A percentile compares a stretch with the other conserved stretches of the same genome.
These are phyloP conservation scores for Tethea ocularis DNA, from an alignment of 2,888 invertebrate genomes.

Conservation along the genomic window DNA sequence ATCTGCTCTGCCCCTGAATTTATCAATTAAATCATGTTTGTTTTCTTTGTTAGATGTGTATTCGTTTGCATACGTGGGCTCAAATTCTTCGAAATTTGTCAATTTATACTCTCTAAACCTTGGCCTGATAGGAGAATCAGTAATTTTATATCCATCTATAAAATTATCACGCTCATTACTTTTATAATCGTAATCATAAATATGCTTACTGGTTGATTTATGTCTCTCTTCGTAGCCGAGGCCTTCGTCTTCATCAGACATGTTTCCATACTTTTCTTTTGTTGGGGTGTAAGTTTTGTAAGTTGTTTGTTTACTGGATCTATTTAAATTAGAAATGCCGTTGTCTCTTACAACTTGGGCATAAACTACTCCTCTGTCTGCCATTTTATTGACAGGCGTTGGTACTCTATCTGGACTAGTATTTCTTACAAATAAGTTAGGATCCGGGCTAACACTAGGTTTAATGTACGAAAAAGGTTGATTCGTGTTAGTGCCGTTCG, in stretches of 20 bases:
- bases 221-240: slow-evolving; percentile 88
- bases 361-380: slow-evolving; percentile 87
- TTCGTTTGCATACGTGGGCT: slow-evolving; percentile 78
- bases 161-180: slow-evolving; percentile 74
- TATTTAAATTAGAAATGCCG: slow-evolving; percentile 51
- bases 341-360: slow-evolving; percentile 87
- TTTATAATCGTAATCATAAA: slow-evolving; percentile 77
- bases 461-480: slow-evolving; percentile 92
- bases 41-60: slow-evolving; percentile 59
- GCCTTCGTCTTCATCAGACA: slow-evolving; percentile 92
- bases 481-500: slow-evolving; percentile 87
- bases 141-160: slow-evolving; percentile 70
- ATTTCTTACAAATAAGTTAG: slow-evolving; percentile 69
- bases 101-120: slow-evolving; percentile 84
- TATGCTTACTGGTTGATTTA: slow-evolving; percentile 59
- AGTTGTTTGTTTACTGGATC: slow-evolving; percentile 67
- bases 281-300: slow-evolving; percentile 75
- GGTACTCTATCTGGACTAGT: slow-evolving; percentile 77
- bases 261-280: slow-evolving; percentile 78
- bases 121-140: slow-evolving; percentile 86
- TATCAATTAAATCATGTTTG: slow-evolving; percentile 63
- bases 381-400: slow-evolving; percentile 75
- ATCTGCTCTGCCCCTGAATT: slow-evolving; percentile 85
- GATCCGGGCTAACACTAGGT: slow-evolving; percentile 82
- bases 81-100: slow-evolving; percentile 77